phyloP scores from a whole-genome alignment of 2,888 invertebrate species.

The Antitype chi region DNA sequence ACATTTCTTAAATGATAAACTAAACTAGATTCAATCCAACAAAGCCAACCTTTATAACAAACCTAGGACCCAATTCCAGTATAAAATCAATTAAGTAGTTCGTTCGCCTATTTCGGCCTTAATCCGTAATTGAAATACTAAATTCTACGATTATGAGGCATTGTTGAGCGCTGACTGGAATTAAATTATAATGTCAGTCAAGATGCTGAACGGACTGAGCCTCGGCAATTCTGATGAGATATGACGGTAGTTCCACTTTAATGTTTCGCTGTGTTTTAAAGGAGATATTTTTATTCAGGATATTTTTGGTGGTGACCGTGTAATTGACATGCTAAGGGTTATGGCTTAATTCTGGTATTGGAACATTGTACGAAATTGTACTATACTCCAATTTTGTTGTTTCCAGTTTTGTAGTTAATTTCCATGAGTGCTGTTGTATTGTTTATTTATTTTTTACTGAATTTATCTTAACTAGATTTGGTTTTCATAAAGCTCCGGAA shows the following conservation, averaged over 20 bases:
- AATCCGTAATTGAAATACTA: conserved; percentile 62
- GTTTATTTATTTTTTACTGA: background rate
- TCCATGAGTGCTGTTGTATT: background rate
- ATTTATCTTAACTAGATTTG: background rate
- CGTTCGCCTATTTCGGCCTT: conserved; percentile 45
- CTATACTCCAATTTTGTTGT: background rate
- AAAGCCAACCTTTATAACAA: conserved; percentile 18
- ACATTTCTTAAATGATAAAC: background rate
- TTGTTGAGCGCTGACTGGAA: conserved; percentile 55
- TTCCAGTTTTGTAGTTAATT: too few relatives aligned
- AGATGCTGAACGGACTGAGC: conserved; percentile 10
- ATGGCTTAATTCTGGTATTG: background rate
- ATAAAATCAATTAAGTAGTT: conserved; percentile 54
- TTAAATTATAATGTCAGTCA: conserved; percentile 55
- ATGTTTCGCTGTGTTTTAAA: background rate
- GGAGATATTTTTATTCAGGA: background rate
- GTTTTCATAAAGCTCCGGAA: conserved; percentile 2
- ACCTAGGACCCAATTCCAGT: conserved; percentile 39
- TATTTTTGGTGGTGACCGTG: too few relatives aligned
- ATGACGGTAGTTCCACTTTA: background rate
- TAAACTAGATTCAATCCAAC: conserved; percentile 14
- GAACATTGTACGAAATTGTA: background rate
- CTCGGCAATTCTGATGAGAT: conserved; percentile 16
- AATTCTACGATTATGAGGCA: conserved; percentile 59
- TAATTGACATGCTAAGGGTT: background rate